phyloP scores from a whole-genome alignment of 2,797 vertebrate species.

The Sarcoramphus papa region DNA sequence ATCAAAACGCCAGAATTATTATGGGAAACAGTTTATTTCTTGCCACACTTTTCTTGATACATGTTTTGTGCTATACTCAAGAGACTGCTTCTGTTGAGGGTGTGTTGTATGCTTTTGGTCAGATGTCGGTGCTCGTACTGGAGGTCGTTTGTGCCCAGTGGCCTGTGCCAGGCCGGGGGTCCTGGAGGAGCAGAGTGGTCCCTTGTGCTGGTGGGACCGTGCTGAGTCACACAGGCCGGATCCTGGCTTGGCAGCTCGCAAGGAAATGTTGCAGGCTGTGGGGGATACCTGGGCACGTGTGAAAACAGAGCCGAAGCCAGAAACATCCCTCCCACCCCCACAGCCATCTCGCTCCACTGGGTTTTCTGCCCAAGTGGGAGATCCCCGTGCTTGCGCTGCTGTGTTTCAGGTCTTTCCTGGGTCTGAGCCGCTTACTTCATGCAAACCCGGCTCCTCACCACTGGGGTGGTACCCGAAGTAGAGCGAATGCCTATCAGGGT shows the following conservation, averaged over 20 bases:
- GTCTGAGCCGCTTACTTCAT: background rate
- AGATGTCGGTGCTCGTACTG: background rate
- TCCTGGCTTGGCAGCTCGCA: background rate
- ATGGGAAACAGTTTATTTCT: background rate
- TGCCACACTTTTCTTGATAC: background rate
- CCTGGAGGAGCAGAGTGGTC: background rate
- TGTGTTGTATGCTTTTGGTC: background rate
- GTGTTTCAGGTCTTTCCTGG: background rate
- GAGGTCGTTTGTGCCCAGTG: background rate
- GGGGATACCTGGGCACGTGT: rapidly evolving
- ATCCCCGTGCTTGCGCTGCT: rapidly evolving
- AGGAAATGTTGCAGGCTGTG: background rate
- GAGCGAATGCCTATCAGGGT: rapidly evolving
- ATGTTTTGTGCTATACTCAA: background rate
- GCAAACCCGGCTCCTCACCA: background rate
- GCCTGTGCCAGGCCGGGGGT: background rate
- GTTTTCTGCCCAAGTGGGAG: background rate
- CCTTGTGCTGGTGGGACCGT: background rate
- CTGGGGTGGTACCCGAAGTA: background rate
- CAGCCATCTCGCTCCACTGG: rapidly evolving
- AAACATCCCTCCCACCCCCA: background rate
- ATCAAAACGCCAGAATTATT: background rate
- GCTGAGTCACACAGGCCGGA: rapidly evolving
- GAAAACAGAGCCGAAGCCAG: background rate
- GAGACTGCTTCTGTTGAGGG: background rate